phyloP scores from a whole-genome alignment of 2,113 vertebrate genomes.

The Pleuronectes platessa region DNA sequence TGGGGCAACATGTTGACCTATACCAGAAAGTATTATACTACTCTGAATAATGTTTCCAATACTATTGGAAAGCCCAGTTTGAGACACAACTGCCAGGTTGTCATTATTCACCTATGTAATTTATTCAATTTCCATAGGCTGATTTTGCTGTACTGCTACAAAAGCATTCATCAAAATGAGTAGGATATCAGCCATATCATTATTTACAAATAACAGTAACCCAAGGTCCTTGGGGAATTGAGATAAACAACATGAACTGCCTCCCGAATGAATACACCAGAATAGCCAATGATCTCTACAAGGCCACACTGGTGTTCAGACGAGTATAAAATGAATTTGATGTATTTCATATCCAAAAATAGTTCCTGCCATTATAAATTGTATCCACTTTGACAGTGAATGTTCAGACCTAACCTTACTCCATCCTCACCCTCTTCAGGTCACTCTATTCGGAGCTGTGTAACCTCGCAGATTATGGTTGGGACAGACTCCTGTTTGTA shows the following conservation, averaged over 20 bases:
- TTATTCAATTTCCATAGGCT: slow-evolving; percentile 4
- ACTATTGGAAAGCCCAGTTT: slow-evolving; percentile 14
- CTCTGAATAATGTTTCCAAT: not conserved
- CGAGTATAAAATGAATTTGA: not conserved
- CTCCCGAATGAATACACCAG: slow-evolving; percentile 7
- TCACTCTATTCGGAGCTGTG: not conserved
- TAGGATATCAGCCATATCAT: slow-evolving; percentile 22
- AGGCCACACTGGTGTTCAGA: not conserved
- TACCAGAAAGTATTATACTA: not conserved
- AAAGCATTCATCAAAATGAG: slow-evolving; percentile 23
- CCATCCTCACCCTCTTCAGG: slow-evolving; percentile 8
- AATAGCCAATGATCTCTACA: not conserved
- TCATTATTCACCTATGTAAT: not conserved
- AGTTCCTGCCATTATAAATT: not conserved
- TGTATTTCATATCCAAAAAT: not conserved
- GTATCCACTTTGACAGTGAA: not conserved
- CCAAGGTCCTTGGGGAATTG: slow-evolving; percentile 25
- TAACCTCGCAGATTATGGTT: not conserved
- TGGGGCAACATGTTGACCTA: not conserved
- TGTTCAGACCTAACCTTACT: not conserved
- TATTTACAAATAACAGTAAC: slow-evolving; percentile 25
- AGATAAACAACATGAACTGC: slow-evolving; percentile 27
- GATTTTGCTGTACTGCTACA: slow-evolving; percentile 2
- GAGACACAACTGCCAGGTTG: not conserved
- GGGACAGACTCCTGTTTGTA: slow-evolving; percentile 1